Base-by-base conservation (phyloP, 2,797 vertebrate genomes). In the Malurus splendens region DNA sequence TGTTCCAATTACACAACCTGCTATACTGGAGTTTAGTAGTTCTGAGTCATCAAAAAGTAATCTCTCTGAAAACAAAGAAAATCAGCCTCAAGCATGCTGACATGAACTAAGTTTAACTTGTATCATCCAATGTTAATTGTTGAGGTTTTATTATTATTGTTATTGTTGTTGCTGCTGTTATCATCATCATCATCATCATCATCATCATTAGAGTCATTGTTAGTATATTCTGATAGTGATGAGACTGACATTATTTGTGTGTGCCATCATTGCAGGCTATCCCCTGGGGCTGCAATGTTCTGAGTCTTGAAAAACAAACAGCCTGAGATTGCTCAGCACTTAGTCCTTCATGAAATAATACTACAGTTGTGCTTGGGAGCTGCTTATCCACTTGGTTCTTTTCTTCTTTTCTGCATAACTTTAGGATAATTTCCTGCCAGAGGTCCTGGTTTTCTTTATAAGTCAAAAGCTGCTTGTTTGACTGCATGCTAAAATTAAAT, bases 391-490 rank as follows among this genome's bases (percentile, higher is more conserved):
- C 75, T 94, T 67, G 6, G 12, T 84, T 84, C 18, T 86, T 87
- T 82, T 90, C 74, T 90, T 92, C 51, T 52, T 79, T 84, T 94
- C 54, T 47, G 27, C 39, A n/a, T 25, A 78, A 62, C 48, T 87
- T 86, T 27, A 39, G 41, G 38, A 82, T 73, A 87, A 92, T 82
- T 91, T 94, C 91, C 75, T 95, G 74, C 38, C 52, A 72, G 82
- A 88, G 32, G 57, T 91, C 68, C 74, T 84, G 60, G 62, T 75
- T 90, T 93, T 90, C 66, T 66, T 93, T 90, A 73, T 66, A 89
- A 77, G 62, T 94, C 82, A 66, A 56, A 80, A 66, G n/a, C 18
- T 85, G 55, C 48, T 90, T 67, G 52, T 70, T 32, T 82, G 65
- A 71, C 65, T 56, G 55, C 27, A 50, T 32, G 52, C 56, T 89